Evolutionary conservation across 2,113 vertebrate genomes (phyloP).

Genomic region (Clinocottus analis): DNA sequence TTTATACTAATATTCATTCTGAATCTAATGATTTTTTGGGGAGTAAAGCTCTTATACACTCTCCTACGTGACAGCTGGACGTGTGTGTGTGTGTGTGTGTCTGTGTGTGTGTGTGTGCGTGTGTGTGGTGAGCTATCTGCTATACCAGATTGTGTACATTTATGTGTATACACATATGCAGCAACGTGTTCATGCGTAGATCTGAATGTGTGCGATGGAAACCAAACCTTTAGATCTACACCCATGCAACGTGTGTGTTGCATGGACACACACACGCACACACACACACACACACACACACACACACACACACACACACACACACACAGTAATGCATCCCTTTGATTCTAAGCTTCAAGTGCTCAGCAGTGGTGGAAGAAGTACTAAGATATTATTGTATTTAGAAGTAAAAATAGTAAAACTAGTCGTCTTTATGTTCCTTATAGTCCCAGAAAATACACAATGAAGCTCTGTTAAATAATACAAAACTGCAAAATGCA

Average conservation of each 20-base stretch:
- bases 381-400: no score
- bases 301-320: no score
- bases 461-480: not conserved
- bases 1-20: not conserved
- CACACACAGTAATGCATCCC: not conserved
- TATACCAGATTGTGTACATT: slow-evolving; percentile 13
- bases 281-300: no score
- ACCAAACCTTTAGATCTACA: not conserved
- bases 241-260: not conserved
- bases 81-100: not conserved
- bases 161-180: slow-evolving; percentile 29
- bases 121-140: slow-evolving; percentile 22
- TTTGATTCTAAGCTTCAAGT: not conserved
- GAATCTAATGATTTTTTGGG: not conserved
- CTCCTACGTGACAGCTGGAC: slow-evolving; percentile 5
- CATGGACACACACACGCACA: no score
- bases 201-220: slow-evolving; percentile 12
- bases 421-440: not conserved
- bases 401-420: no score
- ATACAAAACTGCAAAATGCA: not conserved
- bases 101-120: not conserved
- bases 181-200: slow-evolving; percentile 4
- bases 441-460: not conserved
- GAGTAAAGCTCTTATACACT: not conserved
- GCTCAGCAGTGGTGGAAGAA: no score